Base-by-base conservation (phyloP, 2,888 invertebrate genomes). In the Allygus modestus region DNA sequence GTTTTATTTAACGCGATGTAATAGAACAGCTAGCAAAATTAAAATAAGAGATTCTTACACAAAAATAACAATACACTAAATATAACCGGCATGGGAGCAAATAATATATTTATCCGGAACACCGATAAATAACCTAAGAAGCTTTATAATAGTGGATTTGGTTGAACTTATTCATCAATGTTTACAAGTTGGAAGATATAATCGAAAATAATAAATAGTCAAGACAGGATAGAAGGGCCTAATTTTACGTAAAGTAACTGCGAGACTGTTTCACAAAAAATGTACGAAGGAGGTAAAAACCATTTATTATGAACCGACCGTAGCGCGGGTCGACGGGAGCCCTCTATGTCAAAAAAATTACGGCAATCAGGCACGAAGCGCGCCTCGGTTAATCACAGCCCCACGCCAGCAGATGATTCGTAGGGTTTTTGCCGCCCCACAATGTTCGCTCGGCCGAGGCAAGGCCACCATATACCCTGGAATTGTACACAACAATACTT, bases 291-390 rank as follows among this genome's bases (percentile, higher is more conserved):
- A 58, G 23, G 58, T 58, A 58, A 58, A 31, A 65, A 65, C 28
- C 2, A 28, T 9, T 31, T 7, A 65, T 65, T 65, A 58, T 23
- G 12, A 23, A 23, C 58, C 23, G 23, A 58, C 58, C 58, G 12
- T 1, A 17, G 12, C 23, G 20, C 20, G 37, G 37, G 37, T 37
- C 23, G 58, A 58, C 20, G 65, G 65, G 28, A 65, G 65, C 65
- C 65, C 31, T 31, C 11, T 17, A 28, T 23, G 58, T 46, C 65
- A 28, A 20, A 26, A n/a, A n/a, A 23, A 51, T 51, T 58, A 58
- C 2, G 58, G 58, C 58, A 23, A 58, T 58, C 58, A 58, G 23
- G 23, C 58, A 58, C 58, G 58, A 58, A 58, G 51, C 2, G 20
- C 58, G 12, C 58, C 23, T 51, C 58, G 7, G 58, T 9, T 58